Evolutionary conservation across 2,888 invertebrate species (phyloP), one percentile per base, ranked within the genome.

Genomic region (Thyatira batis): DNA sequence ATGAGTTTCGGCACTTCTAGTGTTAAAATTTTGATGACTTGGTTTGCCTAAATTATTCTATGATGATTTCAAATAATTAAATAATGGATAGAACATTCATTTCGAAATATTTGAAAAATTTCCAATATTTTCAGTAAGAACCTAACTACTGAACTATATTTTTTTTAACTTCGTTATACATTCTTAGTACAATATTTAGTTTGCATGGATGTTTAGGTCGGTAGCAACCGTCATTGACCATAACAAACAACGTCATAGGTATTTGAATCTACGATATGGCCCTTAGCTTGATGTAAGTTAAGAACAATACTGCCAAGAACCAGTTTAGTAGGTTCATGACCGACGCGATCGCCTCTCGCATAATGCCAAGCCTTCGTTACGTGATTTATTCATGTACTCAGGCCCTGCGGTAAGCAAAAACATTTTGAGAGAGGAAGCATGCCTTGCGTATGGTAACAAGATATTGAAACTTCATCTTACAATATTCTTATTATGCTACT

Each of bases 301-400:
- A 72, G 76, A 84, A 87, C 84, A 86, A 87, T 85, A 84, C 79
- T 60, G 71, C 64, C 69, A 61, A 76, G 73, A 91, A 90, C 91
- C 89, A 87, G 91, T 90, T 89, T 84, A 84, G 82, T 89, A 81
- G 86, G 87, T 88, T 81, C 87, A 89, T 85, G 86, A 87, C 85
- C 87, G 85, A 69, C 68, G 70, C 73, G 78, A 81, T 82, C 80
- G 82, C 74, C 78, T 74, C 79, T 76, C 81, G 81, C 80, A 81
- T 84, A 79, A 84, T 79, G 72, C 76, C 67, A 70, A 76, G 78
- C 70, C 76, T 78, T 74, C 64, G 62, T 67, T 73, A 74, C 78
- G 83, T 84, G 85, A 87, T 88, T 89, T 87, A 84, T 82, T 74
- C 74, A 73, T 69, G 69, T 70, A 77, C 69, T 68, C 59, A 59